A percentile compares a stretch with the other conserved stretches of the same genome.
Conservation (phyloP, 1,140 invertebrate genomes). For the Parasteatoda tepidariorum region DNA sequence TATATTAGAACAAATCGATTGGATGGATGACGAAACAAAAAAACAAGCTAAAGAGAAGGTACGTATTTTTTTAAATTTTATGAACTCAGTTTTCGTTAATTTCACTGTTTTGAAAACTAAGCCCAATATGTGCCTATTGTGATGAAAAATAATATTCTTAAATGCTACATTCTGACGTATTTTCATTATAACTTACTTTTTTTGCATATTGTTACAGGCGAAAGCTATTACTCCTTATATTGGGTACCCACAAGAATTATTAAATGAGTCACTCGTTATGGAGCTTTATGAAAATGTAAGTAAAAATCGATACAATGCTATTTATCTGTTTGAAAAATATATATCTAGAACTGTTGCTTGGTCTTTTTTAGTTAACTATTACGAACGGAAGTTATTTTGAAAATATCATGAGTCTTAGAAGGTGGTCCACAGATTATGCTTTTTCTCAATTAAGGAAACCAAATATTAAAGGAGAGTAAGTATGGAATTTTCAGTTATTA, state of each 20-base stretch:
- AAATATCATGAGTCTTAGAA: constrained; percentile 77
- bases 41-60: constrained; percentile 82
- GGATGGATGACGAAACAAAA: constrained; percentile 92
- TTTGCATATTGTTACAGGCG: too few relatives aligned
- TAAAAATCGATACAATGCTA: background rate
- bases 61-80: background rate
- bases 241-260: constrained; percentile 69
- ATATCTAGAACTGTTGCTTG: background rate
- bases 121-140: too few relatives aligned
- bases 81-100: background rate
- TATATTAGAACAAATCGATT: constrained; percentile 80
- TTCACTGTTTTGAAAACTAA: too few relatives aligned
- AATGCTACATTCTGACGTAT: too few relatives aligned
- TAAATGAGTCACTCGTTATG: constrained; percentile 68
- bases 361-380: constrained; percentile 65
- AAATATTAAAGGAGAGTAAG: constrained; percentile 81
- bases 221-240: constrained; percentile 69
- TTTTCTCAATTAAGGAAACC: constrained; percentile 80
- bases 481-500: too few relatives aligned
- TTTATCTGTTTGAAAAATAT: background rate
- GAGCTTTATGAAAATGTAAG: constrained; percentile 67
- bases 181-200: too few relatives aligned
- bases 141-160: too few relatives aligned
- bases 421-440: constrained; percentile 80
- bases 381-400: constrained; percentile 68